A percentile compares a stretch with the other conserved stretches of the same genome.
These are phyloP conservation scores for Equus quagga DNA, from an alignment of 2,113 vertebrate genomes.

Conservation along the genomic window DNA sequence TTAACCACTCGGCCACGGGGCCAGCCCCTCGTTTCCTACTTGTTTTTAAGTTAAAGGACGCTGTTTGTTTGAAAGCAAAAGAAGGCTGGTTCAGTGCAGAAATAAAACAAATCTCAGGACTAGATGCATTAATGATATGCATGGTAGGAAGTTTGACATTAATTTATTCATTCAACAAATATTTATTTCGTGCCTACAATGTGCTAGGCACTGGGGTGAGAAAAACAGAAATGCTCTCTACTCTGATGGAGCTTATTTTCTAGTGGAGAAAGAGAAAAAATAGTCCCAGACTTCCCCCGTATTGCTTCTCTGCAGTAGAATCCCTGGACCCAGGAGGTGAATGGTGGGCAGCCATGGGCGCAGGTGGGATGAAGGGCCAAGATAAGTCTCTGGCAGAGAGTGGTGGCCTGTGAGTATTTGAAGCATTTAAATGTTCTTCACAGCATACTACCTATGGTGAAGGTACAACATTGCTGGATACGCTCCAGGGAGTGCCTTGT, in stretches of 20 bases:
- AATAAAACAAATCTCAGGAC: not conserved
- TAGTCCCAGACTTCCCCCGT: not conserved
- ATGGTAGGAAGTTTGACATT: not conserved
- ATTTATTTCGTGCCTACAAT: not conserved
- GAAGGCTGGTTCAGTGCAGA: not conserved
- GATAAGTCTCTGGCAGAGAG: not conserved
- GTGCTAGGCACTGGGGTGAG: not conserved
- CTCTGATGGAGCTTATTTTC: not conserved
- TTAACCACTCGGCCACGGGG: no score
- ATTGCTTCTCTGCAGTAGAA: no score
- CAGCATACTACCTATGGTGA: no score
- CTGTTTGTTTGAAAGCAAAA: constrained; percentile 43
- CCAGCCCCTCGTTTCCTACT: not conserved
- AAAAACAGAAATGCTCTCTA: not conserved
- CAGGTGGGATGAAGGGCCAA: not conserved
- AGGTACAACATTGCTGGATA: not conserved
- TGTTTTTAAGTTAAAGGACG: not conserved
- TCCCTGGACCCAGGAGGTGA: not conserved
- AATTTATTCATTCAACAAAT: not conserved
- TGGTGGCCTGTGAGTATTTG: not conserved
- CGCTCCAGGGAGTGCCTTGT: not conserved
- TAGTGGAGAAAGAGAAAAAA: not conserved
- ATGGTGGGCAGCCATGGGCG: not conserved
- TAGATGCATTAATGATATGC: not conserved
- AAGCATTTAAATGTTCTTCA: not conserved